Base-by-base conservation (phyloP, 2,888 invertebrate species). In the Elmis aenea region DNA sequence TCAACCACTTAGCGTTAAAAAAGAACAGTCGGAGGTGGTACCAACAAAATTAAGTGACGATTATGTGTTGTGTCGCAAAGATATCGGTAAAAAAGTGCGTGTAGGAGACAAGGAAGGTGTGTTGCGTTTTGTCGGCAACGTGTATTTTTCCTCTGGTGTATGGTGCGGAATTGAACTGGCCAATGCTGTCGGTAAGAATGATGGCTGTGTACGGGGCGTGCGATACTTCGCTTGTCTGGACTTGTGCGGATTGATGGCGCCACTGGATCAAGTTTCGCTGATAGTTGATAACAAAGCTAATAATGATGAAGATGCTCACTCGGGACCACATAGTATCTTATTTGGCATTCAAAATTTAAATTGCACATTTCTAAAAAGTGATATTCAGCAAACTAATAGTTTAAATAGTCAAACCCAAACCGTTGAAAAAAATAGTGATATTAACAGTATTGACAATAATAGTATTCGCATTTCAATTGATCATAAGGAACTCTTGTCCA, bases 131-230 rank as follows among this genome's bases (percentile, higher is more conserved):
- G 68, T 76, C 42, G 82, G 83, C 2, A 61, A 66, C 18, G 73
- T 76, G 4, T 61, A 66, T 37, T 69, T 70, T 45, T 69, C 75
- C 26, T 68, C 75, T 25, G 76, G 75, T 20, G 64, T 71, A 11
- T 83, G 79, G 77, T 81, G 81, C 61, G 82, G 82, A 5, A 68
- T 82, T 26, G 79, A 81, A 60, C 62, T 81, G 33, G 66, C 70
- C 34, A 68, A 69, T 25, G 64, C 73, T 3, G 69, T 70, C 39
- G 81, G 81, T 11, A 76, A 75, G 52, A 75, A 81, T 64, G 77
- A 82, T 66, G 82, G 82, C 24, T 62, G 68, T 23, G 74, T 80
- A 6, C 67, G 73, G 40, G 80, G 79, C 6, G 68, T 75, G 24
- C 69, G 74, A 9, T 83, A 83, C 60, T 83, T 83, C 61, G 63